A percentile compares a stretch with the other conserved stretches of the same genome.
These are phyloP conservation scores for Festucalex cinctus DNA, from an alignment of 2,113 vertebrate species.

Conservation along the genomic window DNA sequence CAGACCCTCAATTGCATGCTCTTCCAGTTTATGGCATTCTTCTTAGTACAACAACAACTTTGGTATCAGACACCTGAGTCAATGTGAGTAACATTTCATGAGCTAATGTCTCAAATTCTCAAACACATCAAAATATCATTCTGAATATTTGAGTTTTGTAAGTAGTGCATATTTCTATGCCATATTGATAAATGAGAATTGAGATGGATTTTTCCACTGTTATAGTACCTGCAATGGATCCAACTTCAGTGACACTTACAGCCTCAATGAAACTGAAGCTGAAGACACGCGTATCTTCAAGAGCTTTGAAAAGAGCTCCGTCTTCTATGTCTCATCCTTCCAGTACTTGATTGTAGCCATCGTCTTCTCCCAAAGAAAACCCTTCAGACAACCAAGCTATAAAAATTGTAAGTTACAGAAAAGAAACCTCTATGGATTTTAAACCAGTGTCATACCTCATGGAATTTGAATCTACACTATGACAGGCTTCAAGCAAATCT, in stretches of 20 bases:
- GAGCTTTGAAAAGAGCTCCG: constrained; percentile 94
- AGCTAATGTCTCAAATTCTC: background rate
- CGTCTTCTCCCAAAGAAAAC: constrained; percentile 93
- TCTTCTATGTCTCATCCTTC: constrained; percentile 95
- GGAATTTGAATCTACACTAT: too few relatives aligned
- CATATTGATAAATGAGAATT: too few relatives aligned
- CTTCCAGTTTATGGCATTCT: too few relatives aligned
- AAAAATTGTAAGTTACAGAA: constrained; percentile 95
- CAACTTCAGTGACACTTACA: constrained; percentile 35
- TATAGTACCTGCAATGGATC: constrained; percentile 78
- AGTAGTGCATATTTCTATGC: too few relatives aligned
- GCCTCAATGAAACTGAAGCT: constrained; percentile 61
- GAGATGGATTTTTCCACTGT: constrained; percentile 5
- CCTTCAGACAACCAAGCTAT: constrained; percentile 94
- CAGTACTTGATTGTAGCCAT: constrained; percentile 94
- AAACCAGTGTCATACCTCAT: too few relatives aligned
- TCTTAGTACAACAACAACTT: too few relatives aligned
- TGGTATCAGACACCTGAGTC: too few relatives aligned
- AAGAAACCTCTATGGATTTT: too few relatives aligned
- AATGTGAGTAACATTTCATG: constrained; percentile 78
- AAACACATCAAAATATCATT: background rate
- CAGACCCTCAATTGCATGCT: too few relatives aligned
- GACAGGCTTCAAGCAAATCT: too few relatives aligned
- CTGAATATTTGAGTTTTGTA: too few relatives aligned
- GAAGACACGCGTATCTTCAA: constrained; percentile 79